These are phyloP conservation scores for Montipora sp. DNA, from an alignment of 64 coral and sea anemone species.

Conservation along the genomic window DNA sequence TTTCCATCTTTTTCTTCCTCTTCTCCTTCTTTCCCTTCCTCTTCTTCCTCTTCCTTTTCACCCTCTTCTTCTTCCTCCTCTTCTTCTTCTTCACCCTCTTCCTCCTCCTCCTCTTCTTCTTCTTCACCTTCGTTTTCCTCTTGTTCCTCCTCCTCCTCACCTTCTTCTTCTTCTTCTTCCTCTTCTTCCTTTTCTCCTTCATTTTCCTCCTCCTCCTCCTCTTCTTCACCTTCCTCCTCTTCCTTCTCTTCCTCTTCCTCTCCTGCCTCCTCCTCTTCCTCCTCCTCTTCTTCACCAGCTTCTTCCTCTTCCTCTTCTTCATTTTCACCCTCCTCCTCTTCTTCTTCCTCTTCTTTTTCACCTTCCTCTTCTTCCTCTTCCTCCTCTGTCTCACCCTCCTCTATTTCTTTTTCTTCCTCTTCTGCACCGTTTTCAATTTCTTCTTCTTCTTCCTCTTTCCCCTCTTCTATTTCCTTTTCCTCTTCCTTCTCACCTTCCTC, in stretches of 20 bases:
- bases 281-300: not conserved
- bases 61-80: slow-evolving; percentile 2
- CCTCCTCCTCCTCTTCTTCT: slow-evolving; percentile 24
- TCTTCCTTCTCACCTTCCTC: slow-evolving; percentile 43
- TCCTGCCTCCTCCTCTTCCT: not conserved
- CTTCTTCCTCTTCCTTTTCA: not conserved
- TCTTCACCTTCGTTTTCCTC: slow-evolving; percentile 13
- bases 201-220: slow-evolving; percentile 5
- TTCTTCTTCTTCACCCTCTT: not conserved
- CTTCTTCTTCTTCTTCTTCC: not conserved
- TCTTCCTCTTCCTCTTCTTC: slow-evolving; percentile 14
- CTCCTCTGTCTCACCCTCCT: not conserved
- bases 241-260: slow-evolving; percentile 24
- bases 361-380: not conserved
- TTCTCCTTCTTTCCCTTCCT: not conserved
- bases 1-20: not conserved
- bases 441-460: not conserved
- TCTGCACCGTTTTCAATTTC: slow-evolving; percentile 24
- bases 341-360: not conserved
- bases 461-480: slow-evolving; percentile 12
- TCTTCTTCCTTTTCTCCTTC: slow-evolving; percentile 10
- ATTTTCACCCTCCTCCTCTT: not conserved
- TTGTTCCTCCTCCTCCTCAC: slow-evolving; percentile 14
- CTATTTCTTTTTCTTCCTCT: slow-evolving; percentile 15
- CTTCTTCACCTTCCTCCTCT: not conserved